Percentiles rank a stretch among this genome's conserved stretches.
These are phyloP conservation scores for Stictonetta naevosa DNA, from an alignment of 2,113 vertebrate species.

Conservation along the genomic window DNA sequence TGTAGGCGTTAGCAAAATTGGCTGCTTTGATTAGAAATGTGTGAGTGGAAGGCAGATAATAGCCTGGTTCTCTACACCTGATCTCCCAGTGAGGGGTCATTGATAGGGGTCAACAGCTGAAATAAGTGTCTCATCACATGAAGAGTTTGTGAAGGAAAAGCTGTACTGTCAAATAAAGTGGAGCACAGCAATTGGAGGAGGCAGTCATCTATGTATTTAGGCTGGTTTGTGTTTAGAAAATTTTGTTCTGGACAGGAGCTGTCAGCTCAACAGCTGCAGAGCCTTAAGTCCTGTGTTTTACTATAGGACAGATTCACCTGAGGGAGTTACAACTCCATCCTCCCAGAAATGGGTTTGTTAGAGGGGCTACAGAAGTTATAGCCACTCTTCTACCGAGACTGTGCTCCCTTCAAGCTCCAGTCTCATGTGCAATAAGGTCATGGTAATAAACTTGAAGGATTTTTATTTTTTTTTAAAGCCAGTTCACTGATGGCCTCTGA, in stretches of 20 bases:
- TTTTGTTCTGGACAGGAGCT: not conserved
- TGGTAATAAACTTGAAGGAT: not conserved
- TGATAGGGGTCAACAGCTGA: constrained; percentile 69
- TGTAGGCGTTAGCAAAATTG: constrained; percentile 46
- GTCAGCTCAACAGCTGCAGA: not conserved
- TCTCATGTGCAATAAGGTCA: not conserved
- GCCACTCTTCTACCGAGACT: not conserved
- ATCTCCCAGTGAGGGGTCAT: constrained; percentile 69
- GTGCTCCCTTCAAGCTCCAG: not conserved
- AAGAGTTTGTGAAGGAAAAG: constrained; percentile 40
- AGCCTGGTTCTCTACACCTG: constrained; percentile 66
- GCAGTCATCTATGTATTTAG: not conserved
- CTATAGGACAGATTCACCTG: not conserved
- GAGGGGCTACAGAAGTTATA: not conserved
- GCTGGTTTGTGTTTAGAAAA: not conserved
- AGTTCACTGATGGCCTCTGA: not conserved
- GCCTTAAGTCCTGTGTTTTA: not conserved
- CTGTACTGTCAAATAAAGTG: constrained; percentile 37
- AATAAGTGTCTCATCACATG: constrained; percentile 65
- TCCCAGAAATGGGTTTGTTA: not conserved
- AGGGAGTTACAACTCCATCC: not conserved
- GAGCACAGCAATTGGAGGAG: constrained; percentile 31
- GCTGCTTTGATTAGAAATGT: constrained; percentile 69
- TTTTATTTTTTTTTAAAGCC: not conserved
- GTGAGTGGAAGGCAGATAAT: constrained; percentile 67